A percentile compares a stretch with the other conserved stretches of the same genome.
Evolutionary conservation across 2,113 vertebrate species (phyloP).

Genomic region (Helogale parvula): DNA sequence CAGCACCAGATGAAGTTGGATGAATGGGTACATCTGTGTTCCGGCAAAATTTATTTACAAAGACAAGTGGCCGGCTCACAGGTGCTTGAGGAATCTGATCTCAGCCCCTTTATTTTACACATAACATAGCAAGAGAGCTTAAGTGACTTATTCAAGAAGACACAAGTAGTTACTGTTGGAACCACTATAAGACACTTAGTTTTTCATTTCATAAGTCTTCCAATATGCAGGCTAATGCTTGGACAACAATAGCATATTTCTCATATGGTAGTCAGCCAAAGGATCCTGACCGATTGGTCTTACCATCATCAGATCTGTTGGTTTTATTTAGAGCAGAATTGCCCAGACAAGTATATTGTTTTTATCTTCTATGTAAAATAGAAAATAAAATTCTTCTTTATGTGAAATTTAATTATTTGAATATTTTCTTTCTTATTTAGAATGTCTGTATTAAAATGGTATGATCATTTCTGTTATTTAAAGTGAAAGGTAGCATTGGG

Average conservation of each 20-base stretch:
- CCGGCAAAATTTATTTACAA: not conserved
- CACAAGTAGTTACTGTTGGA: not conserved
- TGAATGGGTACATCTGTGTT: not conserved
- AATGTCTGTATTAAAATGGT: constrained; percentile 9
- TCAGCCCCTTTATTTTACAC: not conserved
- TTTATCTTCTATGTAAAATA: not conserved
- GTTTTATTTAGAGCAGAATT: constrained; percentile 18
- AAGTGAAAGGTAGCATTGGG: not conserved
- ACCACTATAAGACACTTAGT: not conserved
- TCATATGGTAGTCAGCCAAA: not conserved
- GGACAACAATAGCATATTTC: not conserved
- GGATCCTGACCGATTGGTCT: not conserved
- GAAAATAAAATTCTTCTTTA: not conserved
- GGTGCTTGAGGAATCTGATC: not conserved
- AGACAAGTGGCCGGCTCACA: not conserved
- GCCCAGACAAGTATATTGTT: not conserved
- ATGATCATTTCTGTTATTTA: not conserved
- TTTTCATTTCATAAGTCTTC: not conserved
- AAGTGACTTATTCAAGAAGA: not conserved
- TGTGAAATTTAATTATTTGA: constrained; percentile 18
- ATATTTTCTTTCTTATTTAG: constrained; percentile 3
- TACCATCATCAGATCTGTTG: not conserved
- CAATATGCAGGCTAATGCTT: not conserved
- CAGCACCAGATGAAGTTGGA: not conserved
- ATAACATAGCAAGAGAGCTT: not conserved